Base-by-base conservation (phyloP, 1,140 invertebrate species). In the Helicoverpa zea region DNA sequence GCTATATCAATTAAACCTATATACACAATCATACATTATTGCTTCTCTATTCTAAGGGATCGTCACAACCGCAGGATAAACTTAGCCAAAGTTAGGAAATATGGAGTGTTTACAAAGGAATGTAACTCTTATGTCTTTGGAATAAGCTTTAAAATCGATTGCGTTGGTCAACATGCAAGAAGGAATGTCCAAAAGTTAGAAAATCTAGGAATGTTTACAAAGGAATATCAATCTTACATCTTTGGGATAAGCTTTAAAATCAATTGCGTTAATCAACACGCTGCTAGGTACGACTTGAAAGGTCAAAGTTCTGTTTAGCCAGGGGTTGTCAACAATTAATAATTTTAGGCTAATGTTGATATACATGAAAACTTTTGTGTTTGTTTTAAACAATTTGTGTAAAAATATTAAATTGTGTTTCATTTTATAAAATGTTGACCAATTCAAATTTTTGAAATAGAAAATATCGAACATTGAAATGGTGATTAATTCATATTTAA, bases 11-110 rank as follows among this genome's bases (percentile, higher is more conserved):
- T 29, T 18, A 13, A 49, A 70, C 49, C 13, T 51, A 70, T 49
- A 54, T 64, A 14, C 14, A 76, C 74, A 64, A 16, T 54, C 16
- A 52, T 29, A 61, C 47, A 64, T 77, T 77, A 77, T 77, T 77
- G 74, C 74, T 77, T 64, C 30, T 52, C 47, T 52, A 35, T 30
- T 51, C 64, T 79, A 63, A 73, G 79, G 23, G 16, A 43, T 79
- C 23, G 30, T 84, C 83, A 84, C 83, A 84, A 84, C 83, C 83
- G 74, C 81, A 78, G 74, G 80, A 68, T 52, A 79, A 80, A 72
- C 35, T 74, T 76, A 79, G 61, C 9, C 18, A 23, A 52, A 77
- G 59, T 30, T 77, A 70, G 74, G 49, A 77, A 64, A 64, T 30
- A 3, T 77, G 49, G 52, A 18, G 29, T 72, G 58, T 43, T 64